Base-by-base conservation (phyloP, 2,113 vertebrate genomes). In the Synodontis membranacea region DNA sequence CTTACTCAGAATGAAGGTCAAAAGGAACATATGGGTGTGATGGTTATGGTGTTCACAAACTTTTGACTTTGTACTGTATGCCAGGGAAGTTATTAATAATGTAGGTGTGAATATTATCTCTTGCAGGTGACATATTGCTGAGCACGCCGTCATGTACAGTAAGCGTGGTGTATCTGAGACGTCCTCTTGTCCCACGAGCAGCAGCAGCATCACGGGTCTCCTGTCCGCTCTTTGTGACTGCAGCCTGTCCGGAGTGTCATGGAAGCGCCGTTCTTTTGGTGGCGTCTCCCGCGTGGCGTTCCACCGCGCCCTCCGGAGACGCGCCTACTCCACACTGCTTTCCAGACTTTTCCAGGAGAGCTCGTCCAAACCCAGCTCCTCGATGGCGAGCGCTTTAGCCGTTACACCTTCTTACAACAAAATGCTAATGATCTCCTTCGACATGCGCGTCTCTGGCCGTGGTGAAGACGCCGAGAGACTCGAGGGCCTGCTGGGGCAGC, bases 361-460 rank as follows among this genome's bases (percentile, higher is more conserved):
- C 91, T 37, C n/a, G 88, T 85, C 90, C 91, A 81, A 94, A 91
- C 56, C 81, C 46, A 28, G 84, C 48, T 46, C 84, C 31, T 50
- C 68, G 0, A 44, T 25, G 17, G 79, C 46, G 0, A 91, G 84
- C 8, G 75, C 87, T 34, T 86, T 89, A 34, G 85, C 93, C 0
- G 92, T 76, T 42, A 94, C 96, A 0, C 97, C 98, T 0, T 93
- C 96, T 80, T 96, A 95, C 82, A 99, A 97, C 93, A 97, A 95
- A 93, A 90, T 99, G 83, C 92, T 99, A 86, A 97, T 99, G 98
- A 89, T 98, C 88, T 97, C 97, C 80, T 99, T 99, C 85, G 96
- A 98, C 91, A 80, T 99, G 86, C 94, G 98, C 0, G 96, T 98
- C 56, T 95, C 95, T 0, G 97, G 97, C 31, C 93, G 95, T n/a